Evolutionary conservation across 1,140 invertebrate genomes (phyloP).

Genomic region (Goniozus legneri): DNA sequence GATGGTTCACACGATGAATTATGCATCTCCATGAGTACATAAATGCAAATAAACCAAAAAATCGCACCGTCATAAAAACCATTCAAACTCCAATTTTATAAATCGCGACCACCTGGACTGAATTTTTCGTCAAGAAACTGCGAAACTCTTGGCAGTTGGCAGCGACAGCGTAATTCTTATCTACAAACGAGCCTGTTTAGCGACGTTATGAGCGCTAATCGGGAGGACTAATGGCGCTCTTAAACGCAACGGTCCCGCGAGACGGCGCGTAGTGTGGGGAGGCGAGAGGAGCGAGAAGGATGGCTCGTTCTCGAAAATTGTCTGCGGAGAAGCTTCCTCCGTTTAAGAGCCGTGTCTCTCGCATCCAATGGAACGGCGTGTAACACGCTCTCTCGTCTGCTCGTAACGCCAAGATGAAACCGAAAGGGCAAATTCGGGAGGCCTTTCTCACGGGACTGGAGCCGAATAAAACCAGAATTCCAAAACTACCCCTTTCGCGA

Average conservation of each 20-base stretch:
- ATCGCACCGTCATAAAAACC: too few species aligned
- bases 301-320: neutral
- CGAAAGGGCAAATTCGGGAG: constrained; percentile 46
- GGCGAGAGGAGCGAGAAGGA: too few species aligned
- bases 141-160: too few species aligned
- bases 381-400: too few species aligned
- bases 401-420: too few species aligned
- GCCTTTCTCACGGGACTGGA: constrained; percentile 52
- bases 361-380: too few species aligned
- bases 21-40: too few species aligned
- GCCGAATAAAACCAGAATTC: constrained; percentile 50
- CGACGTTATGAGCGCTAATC: constrained; percentile 3
- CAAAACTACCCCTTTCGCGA: constrained; percentile 42
- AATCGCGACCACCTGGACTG: neutral
- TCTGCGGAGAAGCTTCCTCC: neutral
- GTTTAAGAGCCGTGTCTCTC: neutral
- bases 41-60: too few species aligned
- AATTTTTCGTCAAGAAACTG: neutral
- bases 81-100: too few species aligned
- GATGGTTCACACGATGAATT: too few species aligned
- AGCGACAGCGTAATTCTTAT: too few species aligned
- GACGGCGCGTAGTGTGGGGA: neutral
- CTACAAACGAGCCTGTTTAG: neutral
- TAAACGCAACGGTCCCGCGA: constrained; percentile 8
- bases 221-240: constrained; percentile 11